Conservation (phyloP, 2,888 invertebrate species). For the Coleophora flavipennella region DNA sequence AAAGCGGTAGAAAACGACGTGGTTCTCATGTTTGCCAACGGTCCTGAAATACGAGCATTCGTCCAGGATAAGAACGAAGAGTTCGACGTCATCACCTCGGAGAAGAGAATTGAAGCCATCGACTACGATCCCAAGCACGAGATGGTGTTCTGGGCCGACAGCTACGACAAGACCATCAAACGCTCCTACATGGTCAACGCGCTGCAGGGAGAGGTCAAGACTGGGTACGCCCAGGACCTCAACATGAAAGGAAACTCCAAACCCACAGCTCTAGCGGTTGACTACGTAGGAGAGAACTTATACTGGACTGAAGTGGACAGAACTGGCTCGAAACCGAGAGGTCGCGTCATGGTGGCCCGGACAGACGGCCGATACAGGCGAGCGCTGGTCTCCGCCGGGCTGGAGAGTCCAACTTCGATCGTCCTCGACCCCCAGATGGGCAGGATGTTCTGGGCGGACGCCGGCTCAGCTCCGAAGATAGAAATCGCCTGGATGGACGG, state of each 20-base stretch:
- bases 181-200: conserved; percentile 92
- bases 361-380: conserved; percentile 91
- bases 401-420: conserved; percentile 91
- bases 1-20: conserved; percentile 78
- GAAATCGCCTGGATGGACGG: conserved; percentile 99
- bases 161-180: conserved; percentile 90
- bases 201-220: conserved; percentile 81
- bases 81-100: conserved; percentile 83
- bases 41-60: conserved; percentile 87
- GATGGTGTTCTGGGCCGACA: conserved; percentile 97
- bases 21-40: conserved; percentile 83
- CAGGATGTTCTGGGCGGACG: conserved; percentile 94
- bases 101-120: conserved; percentile 91
- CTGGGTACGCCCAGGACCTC: conserved; percentile 89
- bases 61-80: conserved; percentile 78
- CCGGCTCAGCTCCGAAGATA: conserved; percentile 92
- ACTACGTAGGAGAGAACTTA: conserved; percentile 94
- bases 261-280: conserved; percentile 92
- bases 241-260: conserved; percentile 87
- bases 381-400: conserved; percentile 82
- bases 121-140: conserved; percentile 89
- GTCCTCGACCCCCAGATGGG: conserved; percentile 91
- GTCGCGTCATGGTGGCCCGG: conserved; percentile 88
- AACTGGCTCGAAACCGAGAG: conserved; percentile 81
- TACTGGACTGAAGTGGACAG: conserved; percentile 94